Base-by-base conservation (phyloP, 1,140 invertebrate species). In the Triops cancriformis region DNA sequence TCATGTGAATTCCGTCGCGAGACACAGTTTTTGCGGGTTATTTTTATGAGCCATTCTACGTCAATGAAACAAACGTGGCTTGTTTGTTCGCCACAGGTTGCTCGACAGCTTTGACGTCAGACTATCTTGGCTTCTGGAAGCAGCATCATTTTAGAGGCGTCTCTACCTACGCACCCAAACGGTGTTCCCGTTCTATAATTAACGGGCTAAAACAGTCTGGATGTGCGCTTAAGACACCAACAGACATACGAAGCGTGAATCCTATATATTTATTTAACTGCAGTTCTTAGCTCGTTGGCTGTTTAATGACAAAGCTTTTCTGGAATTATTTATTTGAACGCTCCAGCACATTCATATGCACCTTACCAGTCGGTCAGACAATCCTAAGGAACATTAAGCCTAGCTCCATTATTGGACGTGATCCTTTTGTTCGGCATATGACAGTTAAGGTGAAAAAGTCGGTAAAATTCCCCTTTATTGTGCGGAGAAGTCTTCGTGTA, bases 181-280 rank as follows among this genome's bases (percentile, higher is more conserved):
- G 51, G 51, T 45, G 14, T 76, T 64, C 26, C 0, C 23, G 2
- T 51, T 26, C 12, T 28, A 76, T 26, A 28, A 12, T 76, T 43
- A 45, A 26, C 42, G 43, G 6, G 45, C n/a, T 27, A 76, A 18
- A 28, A 76, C 75, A 45, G 14, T 76, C 42, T 76, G 41, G 27
- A 26, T 75, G 7, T 43, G 31, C 27, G 4, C 18, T 74, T 27
- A 28, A 28, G 26, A 26, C 28, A 76, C 37, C 37, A 76, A 76
- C n/a, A 12, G 26, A 74, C 18, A 26, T n/a, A 74, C 12, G 14
- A 73, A 73, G 26, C n/a, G 51, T n/a, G 51, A n/a, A 37, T 23
- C n/a, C n/a, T 23, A 31, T 31, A 74, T 31, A 26, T 28, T 74
- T 9, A 27, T 31, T 74, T 74, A 31, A 74, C 27, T 42, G 43